A percentile compares a stretch with the other conserved stretches of the same genome.
Evolutionary conservation across 2,113 vertebrate species (phyloP).

Genomic region (Callopanchax toddi): DNA sequence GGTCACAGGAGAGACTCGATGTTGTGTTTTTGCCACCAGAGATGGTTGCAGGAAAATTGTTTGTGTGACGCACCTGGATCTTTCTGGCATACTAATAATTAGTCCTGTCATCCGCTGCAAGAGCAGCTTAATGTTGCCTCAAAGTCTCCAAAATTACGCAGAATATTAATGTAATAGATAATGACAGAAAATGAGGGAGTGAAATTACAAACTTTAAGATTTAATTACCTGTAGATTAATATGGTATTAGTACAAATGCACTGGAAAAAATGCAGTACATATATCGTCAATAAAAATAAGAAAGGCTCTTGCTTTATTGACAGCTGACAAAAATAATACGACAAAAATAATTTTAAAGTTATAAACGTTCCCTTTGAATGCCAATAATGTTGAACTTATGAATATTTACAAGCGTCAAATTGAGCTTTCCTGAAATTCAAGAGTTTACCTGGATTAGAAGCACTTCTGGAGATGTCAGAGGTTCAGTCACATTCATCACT

Average conservation of each 20-base stretch:
- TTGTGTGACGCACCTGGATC: slow-evolving; percentile 71
- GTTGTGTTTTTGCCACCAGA: slow-evolving; percentile 72
- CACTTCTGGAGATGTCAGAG: no score
- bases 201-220: slow-evolving; percentile 2
- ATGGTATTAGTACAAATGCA: not conserved
- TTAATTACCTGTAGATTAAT: slow-evolving; percentile 6
- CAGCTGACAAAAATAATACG: not conserved
- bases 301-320: not conserved
- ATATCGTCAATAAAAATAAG: no score
- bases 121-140: slow-evolving; percentile 57
- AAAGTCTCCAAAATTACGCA: slow-evolving; percentile 38
- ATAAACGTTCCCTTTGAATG: not conserved
- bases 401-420: not conserved
- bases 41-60: slow-evolving; percentile 61
- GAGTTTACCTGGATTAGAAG: no score
- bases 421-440: not conserved
- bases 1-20: slow-evolving; percentile 61
- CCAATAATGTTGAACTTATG: not conserved
- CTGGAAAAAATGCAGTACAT: not conserved
- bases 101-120: slow-evolving; percentile 55
- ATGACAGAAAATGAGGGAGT: slow-evolving; percentile 27
- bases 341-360: not conserved
- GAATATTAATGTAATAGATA: slow-evolving; percentile 24
- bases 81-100: slow-evolving; percentile 63
- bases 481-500: no score